phyloP scores from a whole-genome alignment of 2,797 vertebrate species.

The Cyprinella venusta region DNA sequence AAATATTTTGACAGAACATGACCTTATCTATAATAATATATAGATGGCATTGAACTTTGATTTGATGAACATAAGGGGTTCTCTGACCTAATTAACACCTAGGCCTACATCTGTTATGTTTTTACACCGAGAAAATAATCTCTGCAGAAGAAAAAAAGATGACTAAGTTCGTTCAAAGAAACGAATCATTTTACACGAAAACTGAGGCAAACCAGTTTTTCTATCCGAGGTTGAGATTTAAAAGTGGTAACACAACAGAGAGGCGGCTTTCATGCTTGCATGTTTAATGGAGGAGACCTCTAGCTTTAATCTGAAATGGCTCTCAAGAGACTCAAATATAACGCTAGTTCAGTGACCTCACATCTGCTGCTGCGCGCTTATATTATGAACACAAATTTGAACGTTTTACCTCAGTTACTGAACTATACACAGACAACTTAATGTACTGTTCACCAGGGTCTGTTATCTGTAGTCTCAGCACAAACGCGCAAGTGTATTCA shows the following conservation, averaged over 20 bases:
- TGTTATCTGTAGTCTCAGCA: conserved; percentile 1
- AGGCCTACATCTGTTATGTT: background rate
- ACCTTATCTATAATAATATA: background rate
- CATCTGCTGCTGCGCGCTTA: conserved; percentile 38
- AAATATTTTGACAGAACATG: background rate
- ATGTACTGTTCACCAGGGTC: conserved; percentile 8
- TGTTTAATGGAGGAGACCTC: conserved; percentile 47
- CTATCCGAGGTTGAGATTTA: conserved; percentile 14
- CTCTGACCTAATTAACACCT: background rate
- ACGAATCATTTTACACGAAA: background rate
- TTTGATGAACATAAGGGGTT: background rate
- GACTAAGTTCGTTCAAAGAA: background rate
- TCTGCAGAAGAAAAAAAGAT: background rate
- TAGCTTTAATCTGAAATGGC: conserved; percentile 47
- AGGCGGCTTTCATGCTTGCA: conserved; percentile 35
- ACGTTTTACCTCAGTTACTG: conserved; percentile 26
- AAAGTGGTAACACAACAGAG: conserved; percentile 37
- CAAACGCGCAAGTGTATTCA: conserved; percentile 20
- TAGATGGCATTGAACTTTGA: background rate
- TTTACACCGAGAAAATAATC: background rate
- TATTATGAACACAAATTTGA: conserved; percentile 30
- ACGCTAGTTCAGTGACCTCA: conserved; percentile 44
- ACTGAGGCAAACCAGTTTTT: background rate
- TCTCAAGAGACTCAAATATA: conserved; percentile 48
- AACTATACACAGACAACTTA: conserved; percentile 32